Percentiles rank a stretch among this genome's conserved stretches.
phyloP scores from a whole-genome alignment of 2,888 invertebrate species.

The Campopleginae sp. region DNA sequence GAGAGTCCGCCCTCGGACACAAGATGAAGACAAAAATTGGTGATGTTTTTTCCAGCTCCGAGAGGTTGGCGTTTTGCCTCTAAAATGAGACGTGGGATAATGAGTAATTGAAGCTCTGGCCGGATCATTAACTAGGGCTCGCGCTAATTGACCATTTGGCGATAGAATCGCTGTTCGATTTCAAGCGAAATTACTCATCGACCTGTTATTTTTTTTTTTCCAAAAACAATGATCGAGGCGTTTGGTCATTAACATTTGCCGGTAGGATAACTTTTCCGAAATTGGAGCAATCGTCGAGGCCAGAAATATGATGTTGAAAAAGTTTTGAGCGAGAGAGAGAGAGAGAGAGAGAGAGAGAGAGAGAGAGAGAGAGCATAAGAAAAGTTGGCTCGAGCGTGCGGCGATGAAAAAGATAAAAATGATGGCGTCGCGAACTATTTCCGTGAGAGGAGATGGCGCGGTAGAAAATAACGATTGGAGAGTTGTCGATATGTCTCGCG shows the following conservation, averaged over 20 bases:
- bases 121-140: conserved; percentile 41
- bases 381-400: conserved; percentile 7
- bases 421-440: conserved; percentile 3
- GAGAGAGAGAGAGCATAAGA: neutral
- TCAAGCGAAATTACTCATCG: conserved; percentile 6
- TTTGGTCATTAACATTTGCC: too few species aligned
- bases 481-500: conserved; percentile 55
- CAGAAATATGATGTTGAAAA: too few species aligned
- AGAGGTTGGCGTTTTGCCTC: neutral
- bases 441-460: neutral
- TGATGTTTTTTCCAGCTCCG: conserved; percentile 20
- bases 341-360: too few species aligned
- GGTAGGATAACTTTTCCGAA: too few species aligned
- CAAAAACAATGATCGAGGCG: too few species aligned
- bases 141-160: conserved; percentile 45
- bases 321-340: too few species aligned
- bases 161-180: conserved; percentile 27
- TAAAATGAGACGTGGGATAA: conserved; percentile 52
- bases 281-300: too few species aligned
- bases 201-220: neutral
- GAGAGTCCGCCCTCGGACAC: neutral
- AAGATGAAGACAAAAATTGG: conserved; percentile 13
- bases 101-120: conserved; percentile 56
- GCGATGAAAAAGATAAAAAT: conserved; percentile 25
- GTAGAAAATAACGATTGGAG: conserved; percentile 48